Base-by-base conservation (phyloP, 1,140 invertebrate genomes). In the Coenobita brevimanus region DNA sequence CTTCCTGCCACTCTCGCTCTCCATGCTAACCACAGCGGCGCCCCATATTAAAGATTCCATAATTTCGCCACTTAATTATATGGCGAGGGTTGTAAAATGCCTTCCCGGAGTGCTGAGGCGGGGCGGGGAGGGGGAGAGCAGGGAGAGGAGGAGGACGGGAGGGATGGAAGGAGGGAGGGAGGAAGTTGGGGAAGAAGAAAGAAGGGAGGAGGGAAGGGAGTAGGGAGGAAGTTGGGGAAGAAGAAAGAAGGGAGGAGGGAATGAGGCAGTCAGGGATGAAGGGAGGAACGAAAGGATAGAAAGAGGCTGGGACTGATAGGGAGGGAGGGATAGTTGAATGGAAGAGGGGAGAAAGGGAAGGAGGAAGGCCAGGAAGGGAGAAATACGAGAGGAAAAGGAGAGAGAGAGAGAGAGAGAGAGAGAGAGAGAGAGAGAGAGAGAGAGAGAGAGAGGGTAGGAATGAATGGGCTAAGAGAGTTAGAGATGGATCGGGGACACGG, bases 61-160 rank as follows among this genome's bases (percentile, higher is more conserved):
- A 84, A 84, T 84, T 84, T 73, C 38, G 82, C 43, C 41, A 76
- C 82, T 84, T 84, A 76, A 84, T 83, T 83, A 83, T 84, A 73
- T 84, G 15, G 69, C n/a, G 71, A 36, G 69, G 54, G 4, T 38
- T 27, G 10, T 30, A 60, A 84, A 84, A 57, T 27, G 1, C 43
- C 8, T 0, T 30, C n/a, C 30, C 50, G 10, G 24, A 50, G 73
- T 76, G 73, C 33, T 27, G 46, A 24, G 46, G 43, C 6, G 71
- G 24, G 38, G 36, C 1, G 38, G 71, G 24, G 38, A 1, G 38
- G 24, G 3, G 38, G 2, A 38, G 38, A 76, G 36, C 33, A 24
- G 21, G 21, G 73, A 46, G 41, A 41, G 41, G 30, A 15, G 21
- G 30, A 24, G 43, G 15, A 2, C 0, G 41, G n/a, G 36, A n/a